Conservation (phyloP, 1,140 invertebrate species). For the Eurosta solidaginis region DNA sequence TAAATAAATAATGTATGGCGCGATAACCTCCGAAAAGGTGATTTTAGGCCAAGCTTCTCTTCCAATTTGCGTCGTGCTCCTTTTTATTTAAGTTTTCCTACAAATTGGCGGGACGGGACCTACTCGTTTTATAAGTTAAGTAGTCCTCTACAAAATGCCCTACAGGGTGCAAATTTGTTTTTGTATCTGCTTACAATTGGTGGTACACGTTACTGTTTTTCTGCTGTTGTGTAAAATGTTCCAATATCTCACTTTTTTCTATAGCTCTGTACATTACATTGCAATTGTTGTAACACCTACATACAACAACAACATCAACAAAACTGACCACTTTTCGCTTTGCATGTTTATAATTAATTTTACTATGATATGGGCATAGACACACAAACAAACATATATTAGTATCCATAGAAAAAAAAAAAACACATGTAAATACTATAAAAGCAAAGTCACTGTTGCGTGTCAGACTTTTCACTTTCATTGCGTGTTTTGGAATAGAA, state of each 20-base stretch:
- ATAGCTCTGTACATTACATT: neutral
- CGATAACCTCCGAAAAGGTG: too few species aligned
- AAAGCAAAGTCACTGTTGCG: neutral
- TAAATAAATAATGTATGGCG: too few species aligned
- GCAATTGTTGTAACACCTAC: neutral
- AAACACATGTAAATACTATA: neutral
- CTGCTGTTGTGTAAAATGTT: neutral
- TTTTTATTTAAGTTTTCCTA: too few species aligned
- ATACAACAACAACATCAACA: neutral
- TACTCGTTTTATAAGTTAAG: too few species aligned
- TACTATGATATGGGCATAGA: too few species aligned
- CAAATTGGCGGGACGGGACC: too few species aligned
- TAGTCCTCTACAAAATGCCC: too few species aligned
- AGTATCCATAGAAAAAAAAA: too few species aligned
- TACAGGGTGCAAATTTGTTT: too few species aligned
- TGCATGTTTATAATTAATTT: conserved; percentile 3
- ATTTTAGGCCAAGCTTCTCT: too few species aligned
- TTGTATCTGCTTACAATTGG: neutral
- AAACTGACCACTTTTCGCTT: neutral
- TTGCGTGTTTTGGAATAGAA: neutral
- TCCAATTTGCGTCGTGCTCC: too few species aligned
- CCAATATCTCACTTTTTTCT: neutral
- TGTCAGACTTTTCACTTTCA: neutral
- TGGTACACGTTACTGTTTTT: neutral
- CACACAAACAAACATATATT: too few species aligned